These are phyloP conservation scores for Leptoclinus maculatus DNA, from an alignment of 2,797 vertebrate genomes.

Conservation along the genomic window DNA sequence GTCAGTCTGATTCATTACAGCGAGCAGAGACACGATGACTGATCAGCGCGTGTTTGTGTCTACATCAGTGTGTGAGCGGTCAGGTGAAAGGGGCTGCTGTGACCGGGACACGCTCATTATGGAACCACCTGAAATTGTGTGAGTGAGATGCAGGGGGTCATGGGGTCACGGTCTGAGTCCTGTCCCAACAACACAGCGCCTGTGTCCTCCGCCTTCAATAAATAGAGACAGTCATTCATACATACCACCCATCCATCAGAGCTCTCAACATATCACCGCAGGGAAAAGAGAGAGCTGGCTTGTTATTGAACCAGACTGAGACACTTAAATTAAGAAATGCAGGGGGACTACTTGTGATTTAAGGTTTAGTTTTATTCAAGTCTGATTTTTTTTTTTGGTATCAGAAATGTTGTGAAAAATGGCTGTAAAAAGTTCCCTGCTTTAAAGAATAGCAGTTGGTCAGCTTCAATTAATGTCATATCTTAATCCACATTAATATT, in stretches of 20 bases:
- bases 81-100: conserved; percentile 75
- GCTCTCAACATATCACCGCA: conserved; percentile 74
- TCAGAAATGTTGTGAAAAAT: not conserved
- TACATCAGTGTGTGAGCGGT: conserved; percentile 47
- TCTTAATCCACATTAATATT: not conserved
- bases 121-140: conserved; percentile 66
- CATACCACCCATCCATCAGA: conserved; percentile 83
- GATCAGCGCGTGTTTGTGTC: conserved; percentile 60
- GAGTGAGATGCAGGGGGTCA: conserved; percentile 64
- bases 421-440: not conserved
- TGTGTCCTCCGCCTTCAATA: conserved; percentile 85
- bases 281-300: conserved; percentile 42
- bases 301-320: conserved; percentile 50
- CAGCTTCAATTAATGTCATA: not conserved
- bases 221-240: conserved; percentile 86
- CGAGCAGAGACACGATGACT: conserved; percentile 65
- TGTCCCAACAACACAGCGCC: conserved; percentile 82
- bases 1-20: conserved; percentile 53
- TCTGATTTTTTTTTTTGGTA: not conserved
- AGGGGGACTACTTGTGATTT: not conserved
- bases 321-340: conserved; percentile 27
- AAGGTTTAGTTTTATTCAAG: not conserved
- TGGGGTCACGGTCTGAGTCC: conserved; percentile 76
- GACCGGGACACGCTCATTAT: conserved; percentile 79
- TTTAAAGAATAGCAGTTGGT: not conserved